Conservation (phyloP, 64 coral and sea anemone genomes). For the Montipora efflorescens region DNA sequence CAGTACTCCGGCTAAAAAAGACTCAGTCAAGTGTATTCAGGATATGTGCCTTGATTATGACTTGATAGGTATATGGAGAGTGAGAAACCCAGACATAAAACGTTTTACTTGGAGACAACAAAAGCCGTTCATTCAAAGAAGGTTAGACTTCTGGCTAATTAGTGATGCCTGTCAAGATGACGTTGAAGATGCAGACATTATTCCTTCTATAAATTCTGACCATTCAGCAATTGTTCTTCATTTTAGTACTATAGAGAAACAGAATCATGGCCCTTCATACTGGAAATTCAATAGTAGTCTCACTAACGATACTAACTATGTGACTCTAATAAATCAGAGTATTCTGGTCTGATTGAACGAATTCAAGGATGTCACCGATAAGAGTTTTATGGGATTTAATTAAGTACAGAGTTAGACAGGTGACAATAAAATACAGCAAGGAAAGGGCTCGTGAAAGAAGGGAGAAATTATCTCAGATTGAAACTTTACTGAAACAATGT, state of each 20-base stretch:
- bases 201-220: too few species aligned
- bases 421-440: constrained; percentile 36
- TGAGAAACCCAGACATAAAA: too few species aligned
- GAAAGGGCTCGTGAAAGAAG: constrained; percentile 6
- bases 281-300: constrained; percentile 59
- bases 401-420: constrained; percentile 22
- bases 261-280: too few species aligned
- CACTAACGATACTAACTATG: background rate
- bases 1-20: too few species aligned
- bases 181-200: background rate
- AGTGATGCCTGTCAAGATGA: constrained; percentile 13
- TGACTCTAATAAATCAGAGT: background rate
- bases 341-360: background rate
- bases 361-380: too few species aligned
- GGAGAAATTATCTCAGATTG: background rate
- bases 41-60: too few species aligned
- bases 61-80: too few species aligned
- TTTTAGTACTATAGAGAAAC: background rate
- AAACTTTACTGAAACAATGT: too few species aligned
- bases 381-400: too few species aligned
- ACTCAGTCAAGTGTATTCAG: too few species aligned
- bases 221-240: too few species aligned
- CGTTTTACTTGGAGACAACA: background rate
- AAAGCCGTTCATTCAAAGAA: background rate
- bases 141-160: constrained; percentile 20